Percentiles rank a stretch among this genome's conserved stretches.
These are phyloP conservation scores for Lasiommata megera DNA, from an alignment of 2,888 invertebrate species.

Conservation along the genomic window DNA sequence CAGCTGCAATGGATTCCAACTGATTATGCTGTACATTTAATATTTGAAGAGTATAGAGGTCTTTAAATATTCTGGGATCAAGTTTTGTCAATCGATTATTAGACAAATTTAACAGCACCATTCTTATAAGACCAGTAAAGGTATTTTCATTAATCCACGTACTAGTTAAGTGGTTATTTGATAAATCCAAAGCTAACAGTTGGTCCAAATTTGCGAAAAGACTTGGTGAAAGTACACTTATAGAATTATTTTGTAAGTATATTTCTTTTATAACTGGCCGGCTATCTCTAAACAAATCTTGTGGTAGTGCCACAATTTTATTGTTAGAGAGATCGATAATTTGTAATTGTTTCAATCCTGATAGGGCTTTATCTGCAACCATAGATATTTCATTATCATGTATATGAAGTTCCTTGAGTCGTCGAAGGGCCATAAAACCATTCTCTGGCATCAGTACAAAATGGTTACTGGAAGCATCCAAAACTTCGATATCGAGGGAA, in stretches of 20 bases:
- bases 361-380: conserved; percentile 91
- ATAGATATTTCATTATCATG: conserved; percentile 94
- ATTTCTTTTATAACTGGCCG: conserved; percentile 91
- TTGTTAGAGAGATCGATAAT: conserved; percentile 95
- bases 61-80: conserved; percentile 91
- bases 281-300: conserved; percentile 91
- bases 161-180: conserved; percentile 92
- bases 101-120: conserved; percentile 92
- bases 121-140: conserved; percentile 92
- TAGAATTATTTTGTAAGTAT: conserved; percentile 94
- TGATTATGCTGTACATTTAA: conserved; percentile 92
- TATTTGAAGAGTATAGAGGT: conserved; percentile 92
- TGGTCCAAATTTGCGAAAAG: conserved; percentile 92
- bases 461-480: conserved; percentile 92
- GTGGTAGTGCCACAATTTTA: conserved; percentile 92
- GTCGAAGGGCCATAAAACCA: conserved; percentile 89
- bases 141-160: conserved; percentile 93
- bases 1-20: conserved; percentile 91
- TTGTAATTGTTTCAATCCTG: conserved; percentile 90
- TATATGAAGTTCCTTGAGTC: conserved; percentile 89
- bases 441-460: conserved; percentile 91
- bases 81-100: conserved; percentile 91
- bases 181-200: conserved; percentile 90
- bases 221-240: conserved; percentile 91
- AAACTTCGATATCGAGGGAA: conserved; percentile 89